Base-by-base conservation (phyloP, 2,113 vertebrate genomes). In the Pao palembangensis region DNA sequence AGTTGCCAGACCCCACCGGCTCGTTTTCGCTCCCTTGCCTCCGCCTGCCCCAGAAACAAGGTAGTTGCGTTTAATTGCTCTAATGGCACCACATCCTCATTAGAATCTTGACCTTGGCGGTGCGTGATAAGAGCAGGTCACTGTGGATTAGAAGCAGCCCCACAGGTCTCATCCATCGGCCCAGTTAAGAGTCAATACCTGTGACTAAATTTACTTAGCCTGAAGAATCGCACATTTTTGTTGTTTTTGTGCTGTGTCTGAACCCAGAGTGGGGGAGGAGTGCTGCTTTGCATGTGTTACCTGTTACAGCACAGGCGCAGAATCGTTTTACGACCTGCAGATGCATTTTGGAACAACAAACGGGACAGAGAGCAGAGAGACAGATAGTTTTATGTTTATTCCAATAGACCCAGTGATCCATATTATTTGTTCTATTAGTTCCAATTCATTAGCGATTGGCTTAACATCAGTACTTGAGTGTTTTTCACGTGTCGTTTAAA, bases 31-130 rank as follows among this genome's bases (percentile, higher is more conserved):
- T 85, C 78, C 57, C 75, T 10, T 76, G 80, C 65, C 77, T 78
- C 79, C 60, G 58, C 73, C 58, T 80, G 84, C 76, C 84, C 86
- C 78, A 83, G 80, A 87, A 88, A 87, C 79, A 81, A 87, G 86
- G 84, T 81, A 80, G 82, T 76, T 79, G 67, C 25, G 19, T 80
- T 71, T 89, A 91, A 91, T 90, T 89, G 81, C 82, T 86, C 80
- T 88, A 87, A 90, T 85, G 78, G 81, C 66, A 76, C 86, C 78
- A 84, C 74, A 74, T 88, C 70, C 88, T 89, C 85, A 86, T 87
- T 88, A 88, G 83, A 84, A 83, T 83, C 86, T 89, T 88, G 88
- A 91, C 85, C 88, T 87, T 87, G 89, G 76, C 75, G 57, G 74
- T 82, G 75, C 55, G 60, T 85, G 81, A 87, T 85, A 87, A 85